Base-by-base conservation (phyloP, 2,113 vertebrate genomes). In the Pseudopodoces humilis region DNA sequence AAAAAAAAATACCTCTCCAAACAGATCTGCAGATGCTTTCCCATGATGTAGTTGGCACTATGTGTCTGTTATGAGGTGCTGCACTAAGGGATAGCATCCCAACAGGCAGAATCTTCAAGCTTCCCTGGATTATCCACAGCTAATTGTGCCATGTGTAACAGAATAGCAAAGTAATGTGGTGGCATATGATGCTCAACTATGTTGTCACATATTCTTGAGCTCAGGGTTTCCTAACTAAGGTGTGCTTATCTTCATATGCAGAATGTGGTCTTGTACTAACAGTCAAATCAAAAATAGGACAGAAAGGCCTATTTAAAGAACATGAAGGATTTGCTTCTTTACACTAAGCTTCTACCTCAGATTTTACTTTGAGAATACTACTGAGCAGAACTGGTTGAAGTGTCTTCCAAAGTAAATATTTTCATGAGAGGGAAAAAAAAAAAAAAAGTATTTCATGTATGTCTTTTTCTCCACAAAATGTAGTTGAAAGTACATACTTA, bases 201-300 rank as follows among this genome's bases (percentile, higher is more conserved):
- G 8, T 39, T 68, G 35, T 25, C 31, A 86, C 22, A 23, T 18
- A 59, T 27, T 72, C 39, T 35, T 86, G 27, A 52, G 20, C 17
- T 83, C 52, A 63, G 33, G 47, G 37, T 31, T 8, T 6, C 22
- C 41, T 60, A 71, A 60, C 28, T 55, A 33, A 72, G 49, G 28
- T 64, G 35, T 67, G 30, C 18, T 60, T 60, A 86, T 27, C 58
- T 76, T 49, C 22, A 44, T 6, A 15, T 39, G 24, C 31, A 78
- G 44, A 55, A 78, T 4, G 9, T 4, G 21, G 7, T 56, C 43
- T 10, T 0, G 0, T 19, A 81, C 25, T 60, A 75, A 68, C 6
- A 44, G 13, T 64, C 41, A 20, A 64, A 52, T 50, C 5, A 64
- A 64, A 92, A 74, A 67, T 3, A 5, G 30, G 47, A 93, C 9